phyloP scores from a whole-genome alignment of 2,888 invertebrate species.

The Pristionchus maxplancki region DNA sequence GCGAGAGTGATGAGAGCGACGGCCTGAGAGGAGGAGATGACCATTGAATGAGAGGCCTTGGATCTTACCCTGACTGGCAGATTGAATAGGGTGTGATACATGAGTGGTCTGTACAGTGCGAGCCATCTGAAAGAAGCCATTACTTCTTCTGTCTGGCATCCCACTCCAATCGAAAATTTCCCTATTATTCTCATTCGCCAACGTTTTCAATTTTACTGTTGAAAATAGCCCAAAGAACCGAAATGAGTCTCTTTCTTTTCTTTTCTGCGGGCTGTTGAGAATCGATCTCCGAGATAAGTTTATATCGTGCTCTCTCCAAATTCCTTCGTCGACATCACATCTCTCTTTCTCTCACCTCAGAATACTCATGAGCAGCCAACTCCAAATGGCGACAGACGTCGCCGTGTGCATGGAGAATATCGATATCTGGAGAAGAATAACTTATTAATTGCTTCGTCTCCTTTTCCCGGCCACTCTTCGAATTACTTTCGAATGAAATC shows the following conservation, averaged over 20 bases:
- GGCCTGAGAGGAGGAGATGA: constrained; percentile 7
- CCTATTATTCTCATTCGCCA: background rate
- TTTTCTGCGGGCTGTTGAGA: background rate
- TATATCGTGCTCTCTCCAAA: background rate
- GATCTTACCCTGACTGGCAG: constrained; percentile 32
- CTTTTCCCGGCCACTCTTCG: background rate
- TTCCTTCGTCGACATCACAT: background rate
- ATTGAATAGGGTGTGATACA: constrained; percentile 49
- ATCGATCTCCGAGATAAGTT: background rate
- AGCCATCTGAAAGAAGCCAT: constrained; percentile 29
- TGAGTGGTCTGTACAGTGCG: constrained; percentile 51
- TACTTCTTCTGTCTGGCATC: background rate
- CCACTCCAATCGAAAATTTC: background rate
- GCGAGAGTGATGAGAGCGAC: constrained; percentile 8
- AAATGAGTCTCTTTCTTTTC: background rate
- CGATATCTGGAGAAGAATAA: constrained; percentile 25
- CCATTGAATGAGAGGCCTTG: too few relatives aligned
- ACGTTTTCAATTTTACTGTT: background rate
- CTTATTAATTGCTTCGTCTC: background rate
- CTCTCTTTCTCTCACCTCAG: constrained; percentile 3
- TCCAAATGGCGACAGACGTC: constrained; percentile 52
- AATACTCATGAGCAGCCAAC: constrained; percentile 52
- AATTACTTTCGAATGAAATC: background rate
- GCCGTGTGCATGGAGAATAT: constrained; percentile 51
- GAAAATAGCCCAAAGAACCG: background rate